These are phyloP conservation scores for Ypsolopha scabrella DNA, from an alignment of 2,888 invertebrate species.

Conservation along the genomic window DNA sequence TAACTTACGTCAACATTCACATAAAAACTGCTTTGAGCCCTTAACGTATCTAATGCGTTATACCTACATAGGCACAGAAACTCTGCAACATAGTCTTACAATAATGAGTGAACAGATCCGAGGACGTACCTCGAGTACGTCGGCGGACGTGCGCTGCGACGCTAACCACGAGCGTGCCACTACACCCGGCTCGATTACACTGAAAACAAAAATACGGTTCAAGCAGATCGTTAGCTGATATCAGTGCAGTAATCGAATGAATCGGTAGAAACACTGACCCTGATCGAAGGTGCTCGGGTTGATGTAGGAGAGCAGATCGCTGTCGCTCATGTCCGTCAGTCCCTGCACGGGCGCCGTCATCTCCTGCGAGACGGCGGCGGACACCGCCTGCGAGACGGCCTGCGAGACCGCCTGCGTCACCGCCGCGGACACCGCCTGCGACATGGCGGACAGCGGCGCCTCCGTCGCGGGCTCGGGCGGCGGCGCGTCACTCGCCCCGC, in stretches of 20 bases:
- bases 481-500: slow-evolving; percentile 27
- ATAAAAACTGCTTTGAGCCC: slow-evolving; percentile 63
- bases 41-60: slow-evolving; percentile 40
- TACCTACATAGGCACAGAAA: slow-evolving; percentile 17
- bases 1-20: slow-evolving; percentile 37
- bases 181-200: slow-evolving; percentile 28
- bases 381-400: slow-evolving; percentile 60
- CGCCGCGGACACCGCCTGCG: slow-evolving; percentile 64
- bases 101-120: neutral
- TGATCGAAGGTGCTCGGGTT: slow-evolving; percentile 92
- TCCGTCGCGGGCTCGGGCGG: slow-evolving; percentile 41
- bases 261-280: slow-evolving; percentile 70
- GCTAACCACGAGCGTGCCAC: neutral
- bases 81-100: neutral
- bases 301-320: slow-evolving; percentile 88
- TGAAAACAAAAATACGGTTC: slow-evolving; percentile 33
- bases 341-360: slow-evolving; percentile 76
- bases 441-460: slow-evolving; percentile 54
- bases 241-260: slow-evolving; percentile 1
- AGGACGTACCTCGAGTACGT: slow-evolving; percentile 11
- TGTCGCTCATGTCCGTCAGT: slow-evolving; percentile 87
- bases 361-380: slow-evolving; percentile 60
- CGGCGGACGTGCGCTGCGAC: slow-evolving; percentile 14
- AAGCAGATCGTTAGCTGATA: slow-evolving; percentile 2
- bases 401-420: slow-evolving; percentile 60